These are phyloP conservation scores for Gymnobelideus leadbeateri DNA, from an alignment of 2,113 vertebrate genomes.

Conservation along the genomic window DNA sequence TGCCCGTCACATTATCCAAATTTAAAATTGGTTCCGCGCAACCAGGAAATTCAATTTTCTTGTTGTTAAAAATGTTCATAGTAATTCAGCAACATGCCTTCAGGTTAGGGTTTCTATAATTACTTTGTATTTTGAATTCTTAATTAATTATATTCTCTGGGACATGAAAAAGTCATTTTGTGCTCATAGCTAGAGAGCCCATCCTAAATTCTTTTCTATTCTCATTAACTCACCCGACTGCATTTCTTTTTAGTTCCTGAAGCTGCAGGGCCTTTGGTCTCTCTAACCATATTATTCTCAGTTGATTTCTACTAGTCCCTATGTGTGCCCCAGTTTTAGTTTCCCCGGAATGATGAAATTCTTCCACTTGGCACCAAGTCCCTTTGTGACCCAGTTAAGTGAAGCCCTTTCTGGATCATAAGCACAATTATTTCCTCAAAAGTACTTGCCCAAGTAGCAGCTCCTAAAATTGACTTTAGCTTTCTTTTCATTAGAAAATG, in stretches of 20 bases:
- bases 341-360: not conserved
- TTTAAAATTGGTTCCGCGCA: constrained; percentile 54
- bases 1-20: constrained; percentile 48
- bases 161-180: constrained; percentile 44
- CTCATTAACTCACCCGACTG: constrained; percentile 39
- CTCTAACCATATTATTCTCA: constrained; percentile 61
- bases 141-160: constrained; percentile 75
- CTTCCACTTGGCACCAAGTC: constrained; percentile 45
- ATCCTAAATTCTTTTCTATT: constrained; percentile 24
- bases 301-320: constrained; percentile 55
- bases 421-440: constrained; percentile 31
- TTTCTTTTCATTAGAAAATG: not conserved
- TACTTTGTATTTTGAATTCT: constrained; percentile 71
- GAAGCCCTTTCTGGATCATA: constrained; percentile 53
- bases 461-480: constrained; percentile 43
- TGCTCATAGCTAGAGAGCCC: constrained; percentile 15
- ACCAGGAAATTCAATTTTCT: constrained; percentile 68
- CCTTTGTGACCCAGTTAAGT: constrained; percentile 67
- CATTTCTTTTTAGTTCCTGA: constrained; percentile 51
- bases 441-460: constrained; percentile 27
- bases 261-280: constrained; percentile 62
- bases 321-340: not conserved
- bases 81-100: constrained; percentile 69
- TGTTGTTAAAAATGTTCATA: constrained; percentile 70
- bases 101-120: constrained; percentile 67